Percentiles rank a stretch among this genome's conserved stretches.
These are phyloP conservation scores for Cromileptes altivelis DNA, from an alignment of 2,113 vertebrate genomes.

Conservation along the genomic window DNA sequence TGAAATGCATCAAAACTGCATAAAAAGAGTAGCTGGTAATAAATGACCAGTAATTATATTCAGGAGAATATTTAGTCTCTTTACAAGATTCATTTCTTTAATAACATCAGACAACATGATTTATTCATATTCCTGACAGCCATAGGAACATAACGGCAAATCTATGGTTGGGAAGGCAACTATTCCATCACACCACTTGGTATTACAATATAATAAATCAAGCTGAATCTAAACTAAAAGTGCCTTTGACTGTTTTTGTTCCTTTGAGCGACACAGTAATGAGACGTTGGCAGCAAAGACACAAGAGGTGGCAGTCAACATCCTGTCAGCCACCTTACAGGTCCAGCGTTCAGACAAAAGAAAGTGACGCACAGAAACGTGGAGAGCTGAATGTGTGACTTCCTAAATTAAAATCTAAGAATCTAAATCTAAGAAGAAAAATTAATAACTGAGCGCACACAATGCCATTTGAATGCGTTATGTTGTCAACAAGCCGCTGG, in stretches of 20 bases:
- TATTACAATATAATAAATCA: neutral
- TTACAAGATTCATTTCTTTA: neutral
- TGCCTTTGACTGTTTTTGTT: neutral
- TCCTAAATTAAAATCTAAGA: constrained; percentile 40
- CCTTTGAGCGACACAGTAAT: neutral
- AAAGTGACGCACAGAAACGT: neutral
- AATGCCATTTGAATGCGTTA: constrained; percentile 48
- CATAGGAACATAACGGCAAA: neutral
- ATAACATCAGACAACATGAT: neutral
- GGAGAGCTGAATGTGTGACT: constrained; percentile 2
- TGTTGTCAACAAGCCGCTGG: constrained; percentile 55
- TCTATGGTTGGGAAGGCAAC: neutral
- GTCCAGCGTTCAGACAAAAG: neutral
- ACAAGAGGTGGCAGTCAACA: neutral
- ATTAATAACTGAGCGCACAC: constrained; percentile 23
- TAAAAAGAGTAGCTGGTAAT: neutral
- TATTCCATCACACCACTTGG: too few species aligned
- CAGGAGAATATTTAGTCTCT: neutral
- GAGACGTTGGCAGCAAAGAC: neutral
- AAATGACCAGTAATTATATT: neutral
- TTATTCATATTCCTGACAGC: neutral
- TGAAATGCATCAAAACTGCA: neutral
- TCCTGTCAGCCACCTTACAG: neutral
- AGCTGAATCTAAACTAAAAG: neutral
- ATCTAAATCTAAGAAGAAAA: constrained; percentile 16